These are phyloP conservation scores for Myotis pilosus DNA, from an alignment of 2,797 vertebrate genomes.

Conservation along the genomic window DNA sequence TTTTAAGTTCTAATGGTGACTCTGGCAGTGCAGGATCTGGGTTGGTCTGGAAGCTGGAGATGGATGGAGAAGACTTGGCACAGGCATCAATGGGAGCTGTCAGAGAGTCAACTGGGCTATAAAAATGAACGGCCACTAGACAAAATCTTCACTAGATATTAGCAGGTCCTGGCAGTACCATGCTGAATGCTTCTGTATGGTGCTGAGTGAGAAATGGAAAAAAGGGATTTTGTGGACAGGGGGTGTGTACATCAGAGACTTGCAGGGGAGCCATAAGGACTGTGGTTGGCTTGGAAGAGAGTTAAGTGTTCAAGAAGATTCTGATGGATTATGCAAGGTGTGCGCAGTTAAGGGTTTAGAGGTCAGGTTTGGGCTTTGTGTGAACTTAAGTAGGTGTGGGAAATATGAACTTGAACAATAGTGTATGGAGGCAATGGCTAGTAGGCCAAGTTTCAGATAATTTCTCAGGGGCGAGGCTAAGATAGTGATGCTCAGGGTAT, in stretches of 20 bases:
- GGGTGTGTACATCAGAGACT: neutral
- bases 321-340: neutral
- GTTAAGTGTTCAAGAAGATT: neutral
- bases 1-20: neutral
- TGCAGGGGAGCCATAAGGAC: neutral
- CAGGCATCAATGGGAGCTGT: neutral
- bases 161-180: neutral
- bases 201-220: neutral
- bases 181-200: neutral
- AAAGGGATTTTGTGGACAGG: neutral
- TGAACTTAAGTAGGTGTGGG: neutral
- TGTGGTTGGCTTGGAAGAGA: neutral
- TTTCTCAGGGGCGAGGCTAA: constrained; percentile 30
- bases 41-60: neutral
- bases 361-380: neutral
- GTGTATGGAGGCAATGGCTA: neutral
- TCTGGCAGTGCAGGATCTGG: neutral
- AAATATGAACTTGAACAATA: neutral
- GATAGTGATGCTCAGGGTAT: neutral
- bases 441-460: neutral
- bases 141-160: neutral
- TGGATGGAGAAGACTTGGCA: neutral
- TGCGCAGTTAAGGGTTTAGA: neutral
- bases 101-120: neutral
- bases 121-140: neutral